Evolutionary conservation across 2,113 vertebrate genomes (phyloP).

Genomic region (Lepus europaeus): DNA sequence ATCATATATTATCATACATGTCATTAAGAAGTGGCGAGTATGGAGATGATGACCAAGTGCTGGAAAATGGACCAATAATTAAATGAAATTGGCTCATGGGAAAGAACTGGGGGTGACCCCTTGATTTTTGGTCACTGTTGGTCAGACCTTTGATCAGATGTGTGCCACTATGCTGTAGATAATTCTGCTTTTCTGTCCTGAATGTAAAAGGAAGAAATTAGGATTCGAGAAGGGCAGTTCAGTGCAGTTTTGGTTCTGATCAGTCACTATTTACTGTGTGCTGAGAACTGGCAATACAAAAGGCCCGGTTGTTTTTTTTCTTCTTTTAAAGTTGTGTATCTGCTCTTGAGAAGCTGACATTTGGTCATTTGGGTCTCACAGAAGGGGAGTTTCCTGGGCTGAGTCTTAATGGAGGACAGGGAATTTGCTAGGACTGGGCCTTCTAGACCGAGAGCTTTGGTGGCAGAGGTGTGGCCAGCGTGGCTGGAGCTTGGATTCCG

Average conservation of each 20-base stretch:
- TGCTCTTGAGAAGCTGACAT: not conserved
- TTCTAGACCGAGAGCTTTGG: not conserved
- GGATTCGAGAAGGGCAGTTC: conserved; percentile 12
- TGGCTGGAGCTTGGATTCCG: not conserved
- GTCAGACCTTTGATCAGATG: not conserved
- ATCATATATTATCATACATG: not conserved
- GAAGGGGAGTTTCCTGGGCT: not conserved
- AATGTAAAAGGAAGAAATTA: conserved; percentile 33
- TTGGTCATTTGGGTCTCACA: not conserved
- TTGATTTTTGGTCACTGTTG: not conserved
- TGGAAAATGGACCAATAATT: not conserved
- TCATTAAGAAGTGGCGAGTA: not conserved
- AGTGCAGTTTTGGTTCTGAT: not conserved
- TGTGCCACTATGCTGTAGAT: not conserved
- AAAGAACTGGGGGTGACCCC: not conserved
- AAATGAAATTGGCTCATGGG: conserved; percentile 19
- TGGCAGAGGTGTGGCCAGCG: not conserved
- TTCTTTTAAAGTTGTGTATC: not conserved
- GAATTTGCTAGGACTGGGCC: not conserved
- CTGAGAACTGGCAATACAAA: not conserved
- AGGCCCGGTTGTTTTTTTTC: not conserved
- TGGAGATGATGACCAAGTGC: not conserved
- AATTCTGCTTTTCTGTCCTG: conserved; percentile 38
- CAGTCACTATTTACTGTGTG: not conserved
- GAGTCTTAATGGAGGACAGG: not conserved